phyloP scores from a whole-genome alignment of 2,888 invertebrate genomes.

The Xanthia togata region DNA sequence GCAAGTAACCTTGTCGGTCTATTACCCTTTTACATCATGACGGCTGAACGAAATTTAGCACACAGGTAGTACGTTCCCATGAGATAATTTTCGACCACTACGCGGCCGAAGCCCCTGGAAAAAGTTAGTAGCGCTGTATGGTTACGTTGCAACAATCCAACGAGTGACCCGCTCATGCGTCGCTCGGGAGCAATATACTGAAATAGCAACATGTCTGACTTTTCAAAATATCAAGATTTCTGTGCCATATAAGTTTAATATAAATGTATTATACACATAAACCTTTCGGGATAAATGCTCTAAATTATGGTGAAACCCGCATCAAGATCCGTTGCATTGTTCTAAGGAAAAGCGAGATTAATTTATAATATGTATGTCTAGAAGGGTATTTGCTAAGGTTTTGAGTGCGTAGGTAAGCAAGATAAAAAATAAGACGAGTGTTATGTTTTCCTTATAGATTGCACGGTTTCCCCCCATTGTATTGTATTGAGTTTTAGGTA shows the following conservation, averaged over 20 bases:
- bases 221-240: neutral
- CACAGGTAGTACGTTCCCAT: neutral
- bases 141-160: neutral
- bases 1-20: neutral
- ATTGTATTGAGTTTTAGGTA: slow-evolving; percentile 15
- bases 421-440: slow-evolving; percentile 34
- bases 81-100: neutral
- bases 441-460: slow-evolving; percentile 42
- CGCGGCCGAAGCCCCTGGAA: no score
- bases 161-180: neutral
- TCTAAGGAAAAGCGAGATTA: neutral
- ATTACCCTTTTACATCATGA: neutral
- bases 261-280: neutral
- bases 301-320: neutral
- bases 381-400: neutral
- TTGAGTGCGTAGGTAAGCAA: slow-evolving; percentile 29
- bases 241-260: neutral
- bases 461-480: slow-evolving; percentile 7
- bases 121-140: neutral
- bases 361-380: neutral
- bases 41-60: neutral
- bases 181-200: neutral
- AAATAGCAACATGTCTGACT: neutral
- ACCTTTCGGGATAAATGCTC: neutral
- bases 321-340: neutral